Evolutionary conservation across 2,797 vertebrate genomes (phyloP), one percentile per base, ranked within the genome.

Genomic region (Loriculus beryllinus): DNA sequence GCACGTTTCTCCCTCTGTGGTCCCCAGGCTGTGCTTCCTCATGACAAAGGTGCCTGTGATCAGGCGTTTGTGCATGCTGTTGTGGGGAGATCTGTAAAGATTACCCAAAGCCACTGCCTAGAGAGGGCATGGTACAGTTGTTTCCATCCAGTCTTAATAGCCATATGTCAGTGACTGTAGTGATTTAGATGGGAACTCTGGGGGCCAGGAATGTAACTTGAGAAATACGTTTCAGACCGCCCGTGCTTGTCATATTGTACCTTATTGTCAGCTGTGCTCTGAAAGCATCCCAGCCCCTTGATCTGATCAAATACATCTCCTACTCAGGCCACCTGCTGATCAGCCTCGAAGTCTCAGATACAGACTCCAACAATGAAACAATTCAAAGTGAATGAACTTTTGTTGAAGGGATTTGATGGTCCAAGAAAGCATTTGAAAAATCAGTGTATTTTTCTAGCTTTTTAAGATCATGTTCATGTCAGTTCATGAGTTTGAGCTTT

Each of bases 31-130:
- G 45, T 19, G 14, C 4, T 56, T 68, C 22, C 31, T 54, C 52
- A 63, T 72, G 43, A 49, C 62, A 13, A 51, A 86, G 42, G 39
- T 57, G 21, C 16, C 42, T 81, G 57, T 3, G 3, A 12, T 57
- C 42, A 25, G 20, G 37, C 2, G 0, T 29, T 71, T n/a, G 2
- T 9, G 18, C 31, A 2, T 8, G 0, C 11, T 42, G 2, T 18
- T 49, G 11, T 31, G 14, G 29, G 13, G 4, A 54, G 6, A 48
- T 51, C 11, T 37, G 22, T 42, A 5, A 29, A 48, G 25, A 14
- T 31, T 18, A 42, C 25, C 6, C 52, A 48, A 21, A 45, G 0
- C 12, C 12, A 7, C 35, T 67, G 39, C 31, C 49, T 26, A 52
- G 12, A 54, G 29, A 37, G 5, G 11, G 18, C 29, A 86, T 74